Conservation (phyloP, 2,113 vertebrate genomes). For the Chlorocebus sabaeus region DNA sequence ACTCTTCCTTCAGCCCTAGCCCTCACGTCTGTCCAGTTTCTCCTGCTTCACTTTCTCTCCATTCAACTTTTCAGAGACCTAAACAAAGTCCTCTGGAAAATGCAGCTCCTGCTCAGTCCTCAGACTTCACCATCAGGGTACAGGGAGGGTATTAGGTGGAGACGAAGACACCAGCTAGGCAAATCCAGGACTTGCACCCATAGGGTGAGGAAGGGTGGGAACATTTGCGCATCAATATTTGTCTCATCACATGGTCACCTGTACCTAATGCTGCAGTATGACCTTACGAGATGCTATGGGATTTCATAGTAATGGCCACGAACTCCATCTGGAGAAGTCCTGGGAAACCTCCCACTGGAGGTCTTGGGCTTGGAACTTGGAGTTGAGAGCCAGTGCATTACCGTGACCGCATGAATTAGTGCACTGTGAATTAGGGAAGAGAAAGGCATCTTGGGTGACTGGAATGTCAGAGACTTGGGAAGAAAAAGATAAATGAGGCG, state of each 20-base stretch:
- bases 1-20: too few relatives aligned
- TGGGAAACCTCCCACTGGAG: not conserved
- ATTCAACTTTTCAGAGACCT: not conserved
- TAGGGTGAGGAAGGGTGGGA: not conserved
- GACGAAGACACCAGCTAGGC: not conserved
- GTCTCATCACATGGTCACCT: not conserved
- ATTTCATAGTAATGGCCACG: not conserved
- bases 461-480: not conserved
- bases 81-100: not conserved
- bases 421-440: not conserved
- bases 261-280: not conserved
- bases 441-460: not conserved
- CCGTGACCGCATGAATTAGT: not conserved
- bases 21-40: not conserved
- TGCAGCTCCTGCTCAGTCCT: not conserved
- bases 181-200: not conserved
- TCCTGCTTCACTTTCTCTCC: not conserved
- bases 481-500: not conserved
- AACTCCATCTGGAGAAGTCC: not conserved
- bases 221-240: not conserved
- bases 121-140: not conserved
- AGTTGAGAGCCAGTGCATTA: not conserved
- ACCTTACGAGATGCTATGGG: not conserved
- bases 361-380: not conserved
- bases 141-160: too few relatives aligned